A percentile compares a stretch with the other conserved stretches of the same genome.
Evolutionary conservation across 2,113 vertebrate species (phyloP).

Genomic region (Siphamia tubifer): DNA sequence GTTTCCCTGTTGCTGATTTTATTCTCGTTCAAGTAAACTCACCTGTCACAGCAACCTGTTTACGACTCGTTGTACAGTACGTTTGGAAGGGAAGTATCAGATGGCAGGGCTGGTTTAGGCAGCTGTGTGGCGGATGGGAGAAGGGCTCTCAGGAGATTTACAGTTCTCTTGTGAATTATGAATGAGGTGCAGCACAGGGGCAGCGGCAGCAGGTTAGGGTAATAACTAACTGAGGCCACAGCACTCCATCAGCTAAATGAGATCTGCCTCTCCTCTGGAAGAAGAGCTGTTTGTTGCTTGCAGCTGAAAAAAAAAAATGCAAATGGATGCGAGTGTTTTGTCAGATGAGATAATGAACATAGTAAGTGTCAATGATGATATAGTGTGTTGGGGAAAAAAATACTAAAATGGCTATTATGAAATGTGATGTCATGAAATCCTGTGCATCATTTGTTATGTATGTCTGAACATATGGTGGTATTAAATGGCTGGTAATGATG

Average conservation of each 20-base stretch:
- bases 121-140: background rate
- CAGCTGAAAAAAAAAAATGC: background rate
- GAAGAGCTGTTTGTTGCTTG: background rate
- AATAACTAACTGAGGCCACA: background rate
- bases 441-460: background rate
- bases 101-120: conserved; percentile 3
- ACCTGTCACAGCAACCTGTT: background rate
- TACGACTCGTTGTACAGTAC: background rate
- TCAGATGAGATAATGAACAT: background rate
- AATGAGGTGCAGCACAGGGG: conserved; percentile 28
- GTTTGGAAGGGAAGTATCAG: background rate
- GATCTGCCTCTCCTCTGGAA: background rate
- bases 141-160: conserved; percentile 15
- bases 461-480: too few relatives aligned
- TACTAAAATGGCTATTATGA: background rate
- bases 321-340: background rate
- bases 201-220: conserved; percentile 22
- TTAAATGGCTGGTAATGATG: background rate
- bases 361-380: background rate
- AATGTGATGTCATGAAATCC: background rate
- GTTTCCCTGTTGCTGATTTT: background rate
- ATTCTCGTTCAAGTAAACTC: background rate
- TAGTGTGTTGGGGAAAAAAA: background rate
- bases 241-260: conserved; percentile 35
- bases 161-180: conserved; percentile 53